A percentile compares a stretch with the other conserved stretches of the same genome.
phyloP scores from a whole-genome alignment of 2,888 invertebrate species.

The Parapristionchus giblindavisi region DNA sequence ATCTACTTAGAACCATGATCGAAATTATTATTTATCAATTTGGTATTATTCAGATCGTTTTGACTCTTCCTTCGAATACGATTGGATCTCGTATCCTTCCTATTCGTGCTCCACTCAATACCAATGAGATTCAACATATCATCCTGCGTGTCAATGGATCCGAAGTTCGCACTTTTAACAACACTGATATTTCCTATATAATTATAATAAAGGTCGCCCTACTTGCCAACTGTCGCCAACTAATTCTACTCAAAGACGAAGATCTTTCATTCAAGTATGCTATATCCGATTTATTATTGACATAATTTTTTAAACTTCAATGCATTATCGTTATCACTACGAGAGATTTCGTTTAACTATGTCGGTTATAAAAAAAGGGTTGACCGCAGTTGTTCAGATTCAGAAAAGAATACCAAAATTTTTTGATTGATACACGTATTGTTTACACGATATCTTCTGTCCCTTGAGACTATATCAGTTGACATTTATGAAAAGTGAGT shows the following conservation, averaged over 20 bases:
- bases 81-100: neutral
- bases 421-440: too few relatives aligned
- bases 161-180: neutral
- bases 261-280: neutral
- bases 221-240: conserved; percentile 11
- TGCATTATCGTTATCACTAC: neutral
- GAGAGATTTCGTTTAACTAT: too few relatives aligned
- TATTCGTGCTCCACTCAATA: conserved; percentile 3
- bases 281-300: neutral
- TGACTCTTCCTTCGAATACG: neutral
- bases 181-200: neutral
- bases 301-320: neutral
- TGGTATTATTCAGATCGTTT: neutral
- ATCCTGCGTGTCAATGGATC: neutral
- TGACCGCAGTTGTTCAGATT: too few relatives aligned
- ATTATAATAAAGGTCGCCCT: neutral
- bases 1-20: too few relatives aligned
- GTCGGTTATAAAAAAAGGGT: too few relatives aligned
- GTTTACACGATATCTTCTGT: too few relatives aligned
- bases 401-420: too few relatives aligned
- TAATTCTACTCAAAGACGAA: conserved; percentile 3
- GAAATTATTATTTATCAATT: too few relatives aligned
- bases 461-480: too few relatives aligned
- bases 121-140: neutral
- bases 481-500: too few relatives aligned